Evolutionary conservation across 2,888 invertebrate species (phyloP), one percentile per base, ranked within the genome.

Genomic region (Pristionchus japonicus): DNA sequence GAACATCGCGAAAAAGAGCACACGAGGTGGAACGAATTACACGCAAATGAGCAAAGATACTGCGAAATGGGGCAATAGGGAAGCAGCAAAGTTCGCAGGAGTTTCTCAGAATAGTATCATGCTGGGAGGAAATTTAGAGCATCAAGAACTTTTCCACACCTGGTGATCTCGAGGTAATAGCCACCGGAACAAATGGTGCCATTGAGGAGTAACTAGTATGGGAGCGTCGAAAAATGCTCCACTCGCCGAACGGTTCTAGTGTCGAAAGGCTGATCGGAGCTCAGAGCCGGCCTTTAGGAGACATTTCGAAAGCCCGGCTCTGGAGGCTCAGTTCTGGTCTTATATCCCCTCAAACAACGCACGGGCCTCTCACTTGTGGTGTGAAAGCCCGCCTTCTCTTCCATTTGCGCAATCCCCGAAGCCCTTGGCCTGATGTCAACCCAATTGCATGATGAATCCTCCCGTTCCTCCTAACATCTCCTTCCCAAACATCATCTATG

Each of bases 361-460:
- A 4, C 52, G 20, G 2, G 1, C 52, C 3, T 2, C 23, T 57
- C 31, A 1, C 64, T 67, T 34, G 0, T 3, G 15, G 3, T 7
- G n/a, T n/a, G 70, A 70, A 37, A 70, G 34, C 70, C 70, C 70
- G 70, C 70, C 70, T 70, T 67, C 67, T 52, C 47, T 47, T 17
- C 17, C 31, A 17, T 23, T 70, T 70, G 70, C 70, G 70, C 70
- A 70, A 70, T 70, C 37, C 37, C 37, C 20, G 70, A 70, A 70
- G 37, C 70, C 70, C 37, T 37, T 0, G 3, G 4, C 20, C 37
- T 70, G 70, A 70, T 70, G 70, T 70, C 70, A 70, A 70, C 70
- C 20, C 37, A 23, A 70, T 70, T 70, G 37, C 70, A 70, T 70
- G 31, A 70, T 70, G 70, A 37, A 31, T 67, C 9, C 11, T 20